phyloP scores from a whole-genome alignment of 2,797 vertebrate genomes.

The Rhyacichthys aspro region DNA sequence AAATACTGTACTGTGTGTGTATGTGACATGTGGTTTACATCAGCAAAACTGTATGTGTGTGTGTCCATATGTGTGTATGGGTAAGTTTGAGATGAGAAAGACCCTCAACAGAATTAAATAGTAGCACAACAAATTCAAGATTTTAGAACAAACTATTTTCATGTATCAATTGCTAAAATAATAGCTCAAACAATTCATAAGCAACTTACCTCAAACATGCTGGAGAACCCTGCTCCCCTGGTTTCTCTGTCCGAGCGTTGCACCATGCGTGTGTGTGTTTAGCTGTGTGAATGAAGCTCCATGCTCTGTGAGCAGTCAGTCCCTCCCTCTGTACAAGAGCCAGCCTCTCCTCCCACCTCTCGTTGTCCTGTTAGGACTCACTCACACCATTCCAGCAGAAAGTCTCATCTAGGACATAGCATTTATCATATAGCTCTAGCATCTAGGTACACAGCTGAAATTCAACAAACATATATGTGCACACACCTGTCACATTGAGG shows the following conservation, averaged over 20 bases:
- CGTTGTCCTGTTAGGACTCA: slow-evolving; percentile 44
- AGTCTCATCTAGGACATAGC: slow-evolving; percentile 18
- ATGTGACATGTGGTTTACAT: slow-evolving; percentile 40
- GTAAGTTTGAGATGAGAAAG: slow-evolving; percentile 31
- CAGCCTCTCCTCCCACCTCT: slow-evolving; percentile 73
- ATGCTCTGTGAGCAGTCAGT: slow-evolving; percentile 62
- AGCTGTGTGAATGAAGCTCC: slow-evolving; percentile 72
- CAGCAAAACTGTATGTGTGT: slow-evolving; percentile 19
- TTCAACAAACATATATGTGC: background rate
- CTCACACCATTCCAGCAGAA: slow-evolving; percentile 37
- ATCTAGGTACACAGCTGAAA: background rate
- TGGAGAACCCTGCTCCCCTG: slow-evolving; percentile 54
- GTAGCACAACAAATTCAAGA: background rate
- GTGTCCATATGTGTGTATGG: slow-evolving; percentile 2
- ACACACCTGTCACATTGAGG: background rate
- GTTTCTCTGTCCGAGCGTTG: slow-evolving; percentile 58
- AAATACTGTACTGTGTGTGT: slow-evolving; percentile 15
- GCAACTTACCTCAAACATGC: slow-evolving; percentile 61
- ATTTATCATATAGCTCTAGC: slow-evolving; percentile 2
- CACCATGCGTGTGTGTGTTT: slow-evolving; percentile 50
- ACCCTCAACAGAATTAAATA: slow-evolving; percentile 24
- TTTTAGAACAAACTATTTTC: too few species aligned
- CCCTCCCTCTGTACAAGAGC: slow-evolving; percentile 67
- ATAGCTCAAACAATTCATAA: background rate
- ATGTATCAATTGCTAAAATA: too few species aligned